Percentiles rank a stretch among this genome's conserved stretches.
Evolutionary conservation across 2,888 invertebrate genomes (phyloP).

Genomic region (Epirrhoe alternata): DNA sequence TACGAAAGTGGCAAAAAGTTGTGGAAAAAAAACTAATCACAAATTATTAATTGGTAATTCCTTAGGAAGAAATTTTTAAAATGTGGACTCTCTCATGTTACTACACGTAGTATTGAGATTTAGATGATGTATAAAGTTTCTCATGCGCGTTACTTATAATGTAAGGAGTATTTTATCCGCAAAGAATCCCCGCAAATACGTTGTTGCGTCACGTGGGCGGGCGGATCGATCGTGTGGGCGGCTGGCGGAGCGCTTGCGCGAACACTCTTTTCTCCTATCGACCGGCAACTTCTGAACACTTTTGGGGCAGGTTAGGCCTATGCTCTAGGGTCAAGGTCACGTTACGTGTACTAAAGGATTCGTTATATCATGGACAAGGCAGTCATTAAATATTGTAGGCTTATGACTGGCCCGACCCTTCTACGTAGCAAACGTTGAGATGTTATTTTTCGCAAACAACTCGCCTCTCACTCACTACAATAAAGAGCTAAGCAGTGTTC

Average conservation of each 20-base stretch:
- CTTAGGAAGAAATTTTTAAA: not conserved
- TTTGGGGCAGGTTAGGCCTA: constrained; percentile 86
- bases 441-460: constrained; percentile 3
- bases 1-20: no score
- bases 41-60: not conserved
- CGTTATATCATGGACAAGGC: constrained; percentile 42
- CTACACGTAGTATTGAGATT: not conserved
- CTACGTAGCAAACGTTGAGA: constrained; percentile 2
- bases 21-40: no score
- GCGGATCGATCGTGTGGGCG: constrained; percentile 76
- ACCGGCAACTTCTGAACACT: constrained; percentile 78
- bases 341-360: constrained; percentile 64
- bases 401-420: constrained; percentile 23
- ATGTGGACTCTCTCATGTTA: not conserved
- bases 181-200: constrained; percentile 82
- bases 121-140: constrained; percentile 13
- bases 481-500: not conserved
- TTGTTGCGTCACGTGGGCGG: constrained; percentile 83
- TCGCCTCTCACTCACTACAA: not conserved
- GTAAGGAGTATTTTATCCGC: constrained; percentile 63
- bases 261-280: constrained; percentile 73
- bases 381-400: constrained; percentile 38
- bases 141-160: constrained; percentile 30
- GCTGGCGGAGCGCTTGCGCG: constrained; percentile 74
- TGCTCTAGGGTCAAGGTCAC: constrained; percentile 84